Evolutionary conservation across 1,140 invertebrate species (phyloP), one percentile per base, ranked within the genome.

Genomic region (Brachionus asplanchnoidis): DNA sequence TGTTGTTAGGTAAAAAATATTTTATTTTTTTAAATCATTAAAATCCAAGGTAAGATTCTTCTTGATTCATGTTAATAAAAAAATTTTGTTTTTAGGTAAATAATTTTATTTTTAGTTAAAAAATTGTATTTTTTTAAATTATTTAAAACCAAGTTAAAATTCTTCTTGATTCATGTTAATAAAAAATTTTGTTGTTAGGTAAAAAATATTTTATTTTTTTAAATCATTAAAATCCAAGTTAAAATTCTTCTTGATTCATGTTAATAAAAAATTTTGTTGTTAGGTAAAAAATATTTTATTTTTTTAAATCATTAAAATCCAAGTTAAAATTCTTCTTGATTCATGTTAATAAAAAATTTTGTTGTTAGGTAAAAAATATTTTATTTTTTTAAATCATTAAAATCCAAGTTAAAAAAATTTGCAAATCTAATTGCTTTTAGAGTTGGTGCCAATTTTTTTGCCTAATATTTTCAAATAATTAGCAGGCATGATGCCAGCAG

Each of bases 401-500:
- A 36, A 36, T 36, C 32, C 32, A 36, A 36, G 32, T 5, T 36
- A 36, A 36, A n/a, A 9, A 50, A 28, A 50, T 50, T 50, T 77
- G 32, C 28, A 20, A 40, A 40, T 50, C 46, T 77, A 77, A 50
- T 46, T 70, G 26, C 11, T 77, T 50, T 77, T 46, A 26, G 73
- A 77, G 50, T 50, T 50, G 9, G 40, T 23, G 6, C 42, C 73
- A 4, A 77, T 77, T 77, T 82, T 82, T 85, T 88, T 89, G 4
- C 89, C 88, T 2, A 89, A 85, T 14, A 91, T 85, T 88, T 92
- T 93, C 0, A 95, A 91, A 88, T 97, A 95, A 88, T 94, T 94
- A 0, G 93, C 92, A 3, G 95, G 95, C 66, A 96, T 91, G 0
- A 95, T 88, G 3, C 95, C 95, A 2, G 92, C 91, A 40, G 90